A percentile compares a stretch with the other conserved stretches of the same genome.
phyloP scores from a whole-genome alignment of 1,140 invertebrate species.

The Planococcus citri region DNA sequence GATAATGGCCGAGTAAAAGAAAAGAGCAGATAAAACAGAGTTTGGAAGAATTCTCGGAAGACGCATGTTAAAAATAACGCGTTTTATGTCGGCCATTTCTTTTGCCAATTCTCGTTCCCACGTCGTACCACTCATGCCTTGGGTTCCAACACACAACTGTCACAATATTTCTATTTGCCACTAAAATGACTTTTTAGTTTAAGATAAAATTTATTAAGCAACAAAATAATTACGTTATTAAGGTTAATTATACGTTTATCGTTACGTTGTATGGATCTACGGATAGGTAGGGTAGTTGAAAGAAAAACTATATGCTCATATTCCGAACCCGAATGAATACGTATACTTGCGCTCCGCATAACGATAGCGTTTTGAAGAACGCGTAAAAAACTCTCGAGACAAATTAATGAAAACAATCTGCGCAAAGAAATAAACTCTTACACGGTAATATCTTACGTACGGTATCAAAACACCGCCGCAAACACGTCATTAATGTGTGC shows the following conservation, averaged over 20 bases:
- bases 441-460: no score
- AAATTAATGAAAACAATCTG: no score
- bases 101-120: slow-evolving; percentile 6
- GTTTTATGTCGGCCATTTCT: slow-evolving; percentile 1
- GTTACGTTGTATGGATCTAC: not conserved
- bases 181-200: not conserved
- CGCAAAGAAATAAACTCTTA: no score
- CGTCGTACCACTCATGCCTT: not conserved
- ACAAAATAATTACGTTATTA: not conserved
- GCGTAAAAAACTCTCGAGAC: no score
- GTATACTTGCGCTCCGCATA: no score
- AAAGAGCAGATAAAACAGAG: not conserved
- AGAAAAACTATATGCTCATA: no score
- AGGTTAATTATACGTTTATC: not conserved
- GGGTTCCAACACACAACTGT: not conserved
- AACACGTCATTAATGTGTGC: no score
- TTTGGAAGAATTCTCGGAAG: not conserved
- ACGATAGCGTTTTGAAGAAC: no score
- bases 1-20: not conserved
- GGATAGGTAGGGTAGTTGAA: no score
- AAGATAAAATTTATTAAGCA: not conserved
- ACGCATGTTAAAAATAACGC: slow-evolving; percentile 3
- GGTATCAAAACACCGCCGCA: no score
- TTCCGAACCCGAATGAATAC: no score
- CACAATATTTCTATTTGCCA: not conserved